phyloP scores from a whole-genome alignment of 1,140 invertebrate species.

The Zeugodacus cucurbitae region DNA sequence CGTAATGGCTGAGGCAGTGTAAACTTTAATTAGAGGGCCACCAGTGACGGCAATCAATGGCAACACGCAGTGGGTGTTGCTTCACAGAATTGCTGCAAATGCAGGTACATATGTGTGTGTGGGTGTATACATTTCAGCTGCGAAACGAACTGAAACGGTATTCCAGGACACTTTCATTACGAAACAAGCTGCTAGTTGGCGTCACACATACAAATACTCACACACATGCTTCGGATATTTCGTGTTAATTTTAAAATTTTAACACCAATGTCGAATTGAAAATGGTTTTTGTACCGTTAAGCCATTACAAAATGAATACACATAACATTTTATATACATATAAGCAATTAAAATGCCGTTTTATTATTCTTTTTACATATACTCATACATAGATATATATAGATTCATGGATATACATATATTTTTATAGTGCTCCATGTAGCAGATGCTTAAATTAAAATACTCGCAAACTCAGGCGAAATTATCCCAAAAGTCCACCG shows the following conservation, averaged over 20 bases:
- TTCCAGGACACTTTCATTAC: not conserved
- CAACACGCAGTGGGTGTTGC: not conserved
- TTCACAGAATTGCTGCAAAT: not conserved
- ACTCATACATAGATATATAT: not conserved
- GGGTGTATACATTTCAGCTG: not conserved
- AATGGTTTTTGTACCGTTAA: not conserved
- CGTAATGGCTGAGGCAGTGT: not conserved
- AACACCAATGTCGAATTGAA: not conserved
- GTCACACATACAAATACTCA: not conserved
- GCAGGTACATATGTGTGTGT: not conserved
- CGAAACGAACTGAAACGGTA: not conserved
- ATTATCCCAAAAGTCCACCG: constrained; percentile 18
- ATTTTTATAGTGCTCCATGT: not conserved
- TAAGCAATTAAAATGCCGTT: not conserved
- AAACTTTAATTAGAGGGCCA: constrained; percentile 6
- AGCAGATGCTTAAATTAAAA: not conserved
- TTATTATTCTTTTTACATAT: not conserved
- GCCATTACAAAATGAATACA: not conserved
- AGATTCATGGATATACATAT: not conserved
- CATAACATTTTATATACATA: not conserved
- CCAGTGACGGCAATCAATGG: not conserved
- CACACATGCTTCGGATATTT: not conserved
- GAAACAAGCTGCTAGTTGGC: not conserved
- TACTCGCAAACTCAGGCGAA: not conserved
- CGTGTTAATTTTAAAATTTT: not conserved